These are phyloP conservation scores for Lasioglossum baleicum DNA, from an alignment of 1,140 invertebrate species.

Conservation along the genomic window DNA sequence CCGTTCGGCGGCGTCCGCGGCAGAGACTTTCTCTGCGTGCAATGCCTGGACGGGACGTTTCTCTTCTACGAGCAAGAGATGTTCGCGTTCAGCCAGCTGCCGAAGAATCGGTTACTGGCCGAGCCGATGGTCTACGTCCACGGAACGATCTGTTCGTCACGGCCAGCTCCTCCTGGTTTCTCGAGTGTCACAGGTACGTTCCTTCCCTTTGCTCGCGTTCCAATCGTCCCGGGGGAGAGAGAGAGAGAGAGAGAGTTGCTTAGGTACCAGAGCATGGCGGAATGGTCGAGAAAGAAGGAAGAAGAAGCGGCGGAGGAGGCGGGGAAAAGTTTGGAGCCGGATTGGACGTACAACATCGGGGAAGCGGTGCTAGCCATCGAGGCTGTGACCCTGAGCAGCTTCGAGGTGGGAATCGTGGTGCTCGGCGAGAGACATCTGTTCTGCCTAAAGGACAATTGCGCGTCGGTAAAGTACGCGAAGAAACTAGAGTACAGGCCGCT, in stretches of 20 bases:
- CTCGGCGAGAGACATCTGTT: constrained; percentile 88
- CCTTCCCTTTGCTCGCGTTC: too few relatives aligned
- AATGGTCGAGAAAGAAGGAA: constrained; percentile 80
- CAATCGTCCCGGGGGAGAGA: too few relatives aligned
- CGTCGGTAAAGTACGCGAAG: constrained; percentile 87
- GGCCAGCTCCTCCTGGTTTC: constrained; percentile 85
- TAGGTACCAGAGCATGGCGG: constrained; percentile 85
- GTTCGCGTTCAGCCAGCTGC: constrained; percentile 86
- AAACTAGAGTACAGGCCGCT: constrained; percentile 89
- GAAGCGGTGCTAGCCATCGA: constrained; percentile 86
- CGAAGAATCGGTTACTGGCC: constrained; percentile 89
- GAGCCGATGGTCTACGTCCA: constrained; percentile 88
- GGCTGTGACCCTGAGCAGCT: constrained; percentile 79
- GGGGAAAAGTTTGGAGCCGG: constrained; percentile 82
- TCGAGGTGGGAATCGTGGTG: constrained; percentile 83
- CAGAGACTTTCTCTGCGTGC: constrained; percentile 92
- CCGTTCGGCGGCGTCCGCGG: constrained; percentile 89
- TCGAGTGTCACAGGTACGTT: constrained; percentile 89
- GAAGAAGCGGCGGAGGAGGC: constrained; percentile 34
- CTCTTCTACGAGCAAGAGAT: constrained; percentile 94
- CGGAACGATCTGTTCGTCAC: constrained; percentile 91
- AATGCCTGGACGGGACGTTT: constrained; percentile 90
- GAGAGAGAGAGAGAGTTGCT: too few relatives aligned
- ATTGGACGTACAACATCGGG: constrained; percentile 89
- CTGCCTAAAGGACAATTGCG: constrained; percentile 87